Percentiles rank a stretch among this genome's conserved stretches.
Evolutionary conservation across 2,113 vertebrate genomes (phyloP).

Genomic region (Pholis gunnellus): DNA sequence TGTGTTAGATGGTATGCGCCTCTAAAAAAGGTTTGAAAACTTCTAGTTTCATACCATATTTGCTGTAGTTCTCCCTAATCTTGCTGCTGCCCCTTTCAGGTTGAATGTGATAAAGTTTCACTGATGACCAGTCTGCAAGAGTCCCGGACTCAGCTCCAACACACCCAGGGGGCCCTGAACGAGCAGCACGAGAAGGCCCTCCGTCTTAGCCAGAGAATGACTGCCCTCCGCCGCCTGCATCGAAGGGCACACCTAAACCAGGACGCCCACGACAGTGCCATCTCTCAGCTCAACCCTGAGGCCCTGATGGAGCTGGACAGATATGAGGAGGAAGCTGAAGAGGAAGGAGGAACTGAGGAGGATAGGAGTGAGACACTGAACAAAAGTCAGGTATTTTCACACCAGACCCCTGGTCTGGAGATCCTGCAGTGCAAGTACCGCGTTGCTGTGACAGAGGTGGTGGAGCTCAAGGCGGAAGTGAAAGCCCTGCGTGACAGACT

Average conservation of each 20-base stretch:
- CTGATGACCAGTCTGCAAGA: constrained; percentile 92
- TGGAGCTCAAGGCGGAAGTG: constrained; percentile 94
- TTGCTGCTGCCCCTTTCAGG: constrained; percentile 79
- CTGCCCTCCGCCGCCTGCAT: constrained; percentile 86
- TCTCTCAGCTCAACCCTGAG: constrained; percentile 77
- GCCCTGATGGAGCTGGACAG: constrained; percentile 40
- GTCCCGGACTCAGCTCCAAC: constrained; percentile 92
- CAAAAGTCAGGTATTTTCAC: constrained; percentile 63
- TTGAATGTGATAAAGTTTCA: constrained; percentile 92
- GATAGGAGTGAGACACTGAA: constrained; percentile 77
- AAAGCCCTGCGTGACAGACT: constrained; percentile 92
- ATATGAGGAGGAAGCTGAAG: constrained; percentile 35
- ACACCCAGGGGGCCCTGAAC: constrained; percentile 92
- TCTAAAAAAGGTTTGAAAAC: background rate
- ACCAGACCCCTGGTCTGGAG: constrained; percentile 90
- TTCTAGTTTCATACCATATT: background rate
- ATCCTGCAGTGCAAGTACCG: constrained; percentile 97
- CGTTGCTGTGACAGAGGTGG: constrained; percentile 95
- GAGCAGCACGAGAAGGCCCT: constrained; percentile 92
- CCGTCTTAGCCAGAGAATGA: constrained; percentile 89
- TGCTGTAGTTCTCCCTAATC: background rate
- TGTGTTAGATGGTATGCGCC: background rate
- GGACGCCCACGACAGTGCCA: constrained; percentile 33
- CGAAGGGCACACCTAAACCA: constrained; percentile 71
- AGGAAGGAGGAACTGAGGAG: constrained; percentile 73